phyloP scores from a whole-genome alignment of 2,888 invertebrate genomes.

The Tetheella fluctuosa region DNA sequence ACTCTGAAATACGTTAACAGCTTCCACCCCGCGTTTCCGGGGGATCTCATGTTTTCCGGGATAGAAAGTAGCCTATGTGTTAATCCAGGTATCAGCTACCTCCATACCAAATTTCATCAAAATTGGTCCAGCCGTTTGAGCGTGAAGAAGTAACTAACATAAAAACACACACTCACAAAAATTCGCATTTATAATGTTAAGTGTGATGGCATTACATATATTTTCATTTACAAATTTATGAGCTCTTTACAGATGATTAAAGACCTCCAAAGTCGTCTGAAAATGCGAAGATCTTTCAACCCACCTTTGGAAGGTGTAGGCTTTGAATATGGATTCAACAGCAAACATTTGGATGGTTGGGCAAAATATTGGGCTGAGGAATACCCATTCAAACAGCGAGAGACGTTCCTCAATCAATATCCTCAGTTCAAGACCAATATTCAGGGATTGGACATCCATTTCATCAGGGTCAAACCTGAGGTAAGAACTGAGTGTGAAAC shows the following conservation, averaged over 20 bases:
- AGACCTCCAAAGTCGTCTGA: conserved; percentile 22
- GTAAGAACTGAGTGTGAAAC: background rate
- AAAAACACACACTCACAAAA: too few relatives aligned
- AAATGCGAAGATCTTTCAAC: conserved; percentile 19
- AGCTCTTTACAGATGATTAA: conserved; percentile 22
- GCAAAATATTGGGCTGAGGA: conserved; percentile 28
- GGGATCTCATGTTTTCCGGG: too few relatives aligned
- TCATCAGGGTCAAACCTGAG: conserved; percentile 20
- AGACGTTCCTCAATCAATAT: conserved; percentile 25
- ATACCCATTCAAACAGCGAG: conserved; percentile 23
- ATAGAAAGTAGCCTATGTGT: too few relatives aligned
- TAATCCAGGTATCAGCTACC: too few relatives aligned
- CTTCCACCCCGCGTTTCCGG: too few relatives aligned
- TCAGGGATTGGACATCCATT: conserved; percentile 31
- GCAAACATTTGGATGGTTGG: conserved; percentile 21
- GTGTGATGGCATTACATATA: too few relatives aligned
- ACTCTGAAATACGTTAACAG: too few relatives aligned
- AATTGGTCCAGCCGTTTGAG: too few relatives aligned
- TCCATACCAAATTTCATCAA: too few relatives aligned
- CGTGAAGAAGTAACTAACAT: too few relatives aligned
- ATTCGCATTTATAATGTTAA: too few relatives aligned
- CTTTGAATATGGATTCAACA: conserved; percentile 30
- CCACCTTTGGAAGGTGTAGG: conserved; percentile 18
- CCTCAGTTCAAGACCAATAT: conserved; percentile 32
- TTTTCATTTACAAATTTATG: too few relatives aligned